Base-by-base conservation (phyloP, 2,797 vertebrate genomes). In the Zalophus californianus region DNA sequence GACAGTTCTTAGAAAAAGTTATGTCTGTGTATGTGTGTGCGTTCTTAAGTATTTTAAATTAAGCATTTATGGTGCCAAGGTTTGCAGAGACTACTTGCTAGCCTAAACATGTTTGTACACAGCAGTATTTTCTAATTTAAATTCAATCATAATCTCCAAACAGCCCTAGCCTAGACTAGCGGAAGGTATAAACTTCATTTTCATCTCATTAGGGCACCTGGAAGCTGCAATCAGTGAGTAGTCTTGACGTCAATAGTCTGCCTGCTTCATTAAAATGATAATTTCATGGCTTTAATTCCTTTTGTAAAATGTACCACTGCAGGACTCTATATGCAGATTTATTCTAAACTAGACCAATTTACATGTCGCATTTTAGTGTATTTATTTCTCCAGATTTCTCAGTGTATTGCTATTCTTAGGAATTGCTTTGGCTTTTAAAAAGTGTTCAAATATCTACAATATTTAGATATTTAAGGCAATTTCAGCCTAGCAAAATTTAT, bases 241-340 rank as follows among this genome's bases (percentile, higher is more conserved):
- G 97, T 98, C 97, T 98, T 98, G 98, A 98, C 96, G 95, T 99
- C 98, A 99, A 38, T 98, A 97, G 98, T 97, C 98, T 98, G 91
- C 98, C 98, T 98, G 96, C 98, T 99, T 98, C 99, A 99, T 99
- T 99, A 99, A 99, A 99, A 99, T 98, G 98, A 98, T 99, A 98
- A 99, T 99, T 99, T 98, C 98, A 97, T 98, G 98, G 98, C 95
- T 99, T 98, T 98, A 98, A 99, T 98, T 98, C 98, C 97, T 94
- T 98, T 98, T 98, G 97, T 98, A 98, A 98, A 98, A 98, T 72
- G 87, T 98, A 97, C 97, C 96, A 97, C 98, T 98, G 94, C 92
- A 97, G 98, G 98, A 98, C 97, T 97, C 97, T 98, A 32, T 97
- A 98, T 98, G 98, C 98, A 98, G 97, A 99, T 98, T 98, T 98